Conservation (phyloP, 2,797 vertebrate genomes). For the Enteromius argenteus region DNA sequence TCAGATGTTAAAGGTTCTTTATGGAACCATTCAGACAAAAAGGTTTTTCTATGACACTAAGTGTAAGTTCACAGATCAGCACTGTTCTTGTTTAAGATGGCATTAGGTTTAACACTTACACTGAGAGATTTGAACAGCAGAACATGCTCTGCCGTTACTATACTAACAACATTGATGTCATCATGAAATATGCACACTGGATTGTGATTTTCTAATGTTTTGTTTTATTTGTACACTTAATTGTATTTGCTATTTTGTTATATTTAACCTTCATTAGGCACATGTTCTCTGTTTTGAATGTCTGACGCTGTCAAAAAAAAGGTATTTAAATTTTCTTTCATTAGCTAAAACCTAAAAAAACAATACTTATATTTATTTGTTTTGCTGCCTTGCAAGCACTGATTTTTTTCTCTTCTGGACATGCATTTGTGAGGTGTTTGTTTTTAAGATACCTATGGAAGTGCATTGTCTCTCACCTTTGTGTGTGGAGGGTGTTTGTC, state of each 20-base stretch:
- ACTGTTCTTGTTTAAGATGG: not conserved
- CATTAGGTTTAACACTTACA: not conserved
- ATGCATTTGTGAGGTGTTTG: not conserved
- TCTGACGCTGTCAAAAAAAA: not conserved
- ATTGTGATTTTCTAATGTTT: not conserved
- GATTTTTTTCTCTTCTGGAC: not conserved
- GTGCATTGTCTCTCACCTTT: slow-evolving; percentile 77
- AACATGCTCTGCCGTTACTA: not conserved
- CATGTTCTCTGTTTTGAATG: not conserved
- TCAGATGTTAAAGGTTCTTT: too few relatives aligned
- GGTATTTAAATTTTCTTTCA: not conserved
- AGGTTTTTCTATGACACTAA: too few relatives aligned
- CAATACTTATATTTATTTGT: too few relatives aligned
- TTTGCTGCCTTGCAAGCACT: not conserved
- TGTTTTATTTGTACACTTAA: too few relatives aligned
- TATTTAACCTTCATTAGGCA: not conserved
- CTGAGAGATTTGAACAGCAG: not conserved
- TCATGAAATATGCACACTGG: not conserved
- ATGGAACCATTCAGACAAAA: too few relatives aligned
- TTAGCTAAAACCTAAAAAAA: not conserved
- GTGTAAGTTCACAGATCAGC: not conserved
- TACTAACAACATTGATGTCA: not conserved
- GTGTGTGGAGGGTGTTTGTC: slow-evolving; percentile 77
- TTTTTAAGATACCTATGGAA: not conserved
- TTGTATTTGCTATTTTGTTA: not conserved